Evolutionary conservation across 2,888 invertebrate species (phyloP), one percentile per base, ranked within the genome.

Genomic region (Myopa testacea): DNA sequence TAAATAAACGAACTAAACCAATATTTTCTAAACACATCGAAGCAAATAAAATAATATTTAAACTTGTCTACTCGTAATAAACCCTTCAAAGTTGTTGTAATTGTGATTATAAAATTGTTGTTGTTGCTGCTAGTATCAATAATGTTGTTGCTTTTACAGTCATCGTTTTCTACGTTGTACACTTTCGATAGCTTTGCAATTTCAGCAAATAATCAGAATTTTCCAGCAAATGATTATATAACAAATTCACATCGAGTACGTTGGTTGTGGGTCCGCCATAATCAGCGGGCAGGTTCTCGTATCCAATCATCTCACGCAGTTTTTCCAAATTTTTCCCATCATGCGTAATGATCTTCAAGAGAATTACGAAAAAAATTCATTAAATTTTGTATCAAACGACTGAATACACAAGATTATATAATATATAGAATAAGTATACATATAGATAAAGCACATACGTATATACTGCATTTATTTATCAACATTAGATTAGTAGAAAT

Each of bases 191-290:
- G 16, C 79, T 76, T 78, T 87, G 88, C 40, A 88, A 74, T 79
- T 86, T 83, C 65, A 83, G 78, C 65, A 88, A 79, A 78, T 88
- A 87, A 0, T 83, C 81, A 0, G 85, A 77, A 81, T 86, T 84
- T 76, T 84, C 82, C 70, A 81, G 80, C 50, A 88, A 79, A 78
- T 87, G 84, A 79, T 88, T 83, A 38, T 85, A 84, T 62, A 88
- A 82, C 65, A 87, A 68, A 78, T 85, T 84, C 5, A 84, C 84
- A 76, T 88, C 85, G 6, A 87, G 82, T 26, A 84, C 82, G 82
- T 88, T 88, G 4, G 82, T 75, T 6, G 81, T 80, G 4, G 87
- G 85, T 0, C 88, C 88, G 0, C 88, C 89, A 78, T 88, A 88
- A 80, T 86, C 84, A 10, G 83, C 86, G 7, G 89, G 88, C 52